Percentiles rank a stretch among this genome's conserved stretches.
These are phyloP conservation scores for Sminthopsis crassicaudata DNA, from an alignment of 2,113 vertebrate genomes.

Conservation along the genomic window DNA sequence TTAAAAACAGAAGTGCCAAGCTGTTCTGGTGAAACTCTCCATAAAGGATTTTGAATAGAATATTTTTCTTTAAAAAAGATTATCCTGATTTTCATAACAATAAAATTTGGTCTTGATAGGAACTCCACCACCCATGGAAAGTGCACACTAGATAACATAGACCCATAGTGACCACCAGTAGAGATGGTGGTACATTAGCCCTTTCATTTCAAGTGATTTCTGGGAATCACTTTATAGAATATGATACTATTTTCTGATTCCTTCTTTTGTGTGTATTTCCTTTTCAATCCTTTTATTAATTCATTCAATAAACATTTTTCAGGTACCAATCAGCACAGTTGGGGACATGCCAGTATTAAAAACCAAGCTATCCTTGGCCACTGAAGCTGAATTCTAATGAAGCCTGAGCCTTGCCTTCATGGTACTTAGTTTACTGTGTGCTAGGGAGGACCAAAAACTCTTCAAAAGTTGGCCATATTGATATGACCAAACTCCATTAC, in stretches of 20 bases:
- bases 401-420: not conserved
- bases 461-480: not conserved
- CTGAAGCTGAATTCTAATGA: not conserved
- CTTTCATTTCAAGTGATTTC: not conserved
- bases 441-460: not conserved
- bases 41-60: constrained; percentile 49
- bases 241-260: not conserved
- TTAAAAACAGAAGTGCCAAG: constrained; percentile 69
- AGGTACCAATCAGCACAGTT: not conserved
- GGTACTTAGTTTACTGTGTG: not conserved
- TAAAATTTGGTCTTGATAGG: constrained; percentile 53
- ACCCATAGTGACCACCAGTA: not conserved
- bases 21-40: constrained; percentile 52
- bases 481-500: not conserved
- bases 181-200: not conserved
- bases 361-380: constrained; percentile 17
- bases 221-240: not conserved
- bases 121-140: constrained; percentile 59
- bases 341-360: constrained; percentile 47
- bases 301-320: not conserved
- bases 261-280: not conserved
- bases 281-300: not conserved
- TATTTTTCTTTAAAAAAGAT: constrained; percentile 37
- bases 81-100: constrained; percentile 59
- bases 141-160: not conserved